phyloP scores from a whole-genome alignment of 1,140 invertebrate species.

The Nephila pilipes region DNA sequence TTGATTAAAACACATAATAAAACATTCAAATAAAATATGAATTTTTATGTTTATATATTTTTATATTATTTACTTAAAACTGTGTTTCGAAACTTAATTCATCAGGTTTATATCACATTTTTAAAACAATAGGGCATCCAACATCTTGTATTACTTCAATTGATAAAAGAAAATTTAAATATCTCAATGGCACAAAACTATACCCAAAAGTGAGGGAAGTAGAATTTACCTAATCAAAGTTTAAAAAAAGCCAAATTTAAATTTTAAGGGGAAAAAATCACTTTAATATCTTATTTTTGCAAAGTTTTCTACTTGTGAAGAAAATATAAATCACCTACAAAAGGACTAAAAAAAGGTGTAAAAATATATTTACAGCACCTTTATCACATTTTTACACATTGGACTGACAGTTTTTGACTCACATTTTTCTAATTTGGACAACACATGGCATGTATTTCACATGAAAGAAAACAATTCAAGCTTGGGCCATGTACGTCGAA shows the following conservation, averaged over 20 bases:
- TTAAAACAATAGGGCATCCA: too few species aligned
- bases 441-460: conserved; percentile 36
- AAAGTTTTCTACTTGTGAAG: conserved; percentile 43
- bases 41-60: too few species aligned
- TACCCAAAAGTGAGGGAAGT: too few species aligned
- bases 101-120: too few species aligned
- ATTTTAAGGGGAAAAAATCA: not conserved
- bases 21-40: too few species aligned
- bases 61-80: too few species aligned
- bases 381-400: conserved; percentile 58
- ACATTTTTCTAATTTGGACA: not conserved
- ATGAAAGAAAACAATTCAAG: conserved; percentile 75
- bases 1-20: too few species aligned
- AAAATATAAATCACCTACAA: not conserved
- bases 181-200: too few species aligned
- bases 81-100: too few species aligned
- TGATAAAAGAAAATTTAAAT: too few species aligned
- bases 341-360: not conserved
- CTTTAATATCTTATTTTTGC: not conserved
- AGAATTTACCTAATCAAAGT: too few species aligned
- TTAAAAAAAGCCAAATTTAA: not conserved
- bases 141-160: too few species aligned
- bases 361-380: conserved; percentile 64
- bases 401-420: not conserved
- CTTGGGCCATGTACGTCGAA: conserved; percentile 76